phyloP scores from a whole-genome alignment of 2,888 invertebrate genomes.

The Alcis repandata region DNA sequence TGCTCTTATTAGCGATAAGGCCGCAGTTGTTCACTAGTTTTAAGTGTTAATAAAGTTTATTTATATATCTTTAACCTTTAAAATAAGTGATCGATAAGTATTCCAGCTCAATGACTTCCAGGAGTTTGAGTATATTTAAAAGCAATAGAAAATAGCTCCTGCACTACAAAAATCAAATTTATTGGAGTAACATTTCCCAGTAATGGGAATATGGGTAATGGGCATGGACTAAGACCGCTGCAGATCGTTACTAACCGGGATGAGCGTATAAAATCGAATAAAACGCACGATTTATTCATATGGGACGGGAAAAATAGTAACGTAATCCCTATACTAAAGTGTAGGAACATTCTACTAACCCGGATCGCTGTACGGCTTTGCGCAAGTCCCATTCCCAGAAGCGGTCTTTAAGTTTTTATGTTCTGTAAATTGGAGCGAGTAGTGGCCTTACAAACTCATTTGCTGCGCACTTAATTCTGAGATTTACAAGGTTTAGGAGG shows the following conservation, averaged over 20 bases:
- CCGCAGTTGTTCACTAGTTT: no score
- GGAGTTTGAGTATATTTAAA: background rate
- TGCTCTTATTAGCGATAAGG: no score
- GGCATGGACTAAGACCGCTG: constrained; percentile 28
- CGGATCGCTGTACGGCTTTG: constrained; percentile 49
- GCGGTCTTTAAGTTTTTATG: constrained; percentile 46
- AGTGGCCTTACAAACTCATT: constrained; percentile 38
- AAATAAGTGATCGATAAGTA: no score
- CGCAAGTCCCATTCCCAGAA: constrained; percentile 40
- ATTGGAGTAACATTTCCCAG: constrained; percentile 27
- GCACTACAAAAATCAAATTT: background rate
- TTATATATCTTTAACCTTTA: no score
- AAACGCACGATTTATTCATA: constrained; percentile 61
- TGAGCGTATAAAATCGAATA: constrained; percentile 59
- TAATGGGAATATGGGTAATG: constrained; percentile 8
- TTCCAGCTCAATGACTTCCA: no score
- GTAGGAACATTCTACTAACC: constrained; percentile 53
- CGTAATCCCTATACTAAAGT: constrained; percentile 62
- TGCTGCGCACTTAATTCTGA: constrained; percentile 35
- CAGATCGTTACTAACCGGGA: constrained; percentile 56
- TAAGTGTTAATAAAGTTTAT: no score
- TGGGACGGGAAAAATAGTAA: constrained; percentile 55
- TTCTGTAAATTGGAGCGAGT: constrained; percentile 44
- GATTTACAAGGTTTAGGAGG: constrained; percentile 39
- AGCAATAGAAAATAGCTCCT: background rate